Conservation (phyloP, 2,113 vertebrate species). For the Corythornis cristatus region DNA sequence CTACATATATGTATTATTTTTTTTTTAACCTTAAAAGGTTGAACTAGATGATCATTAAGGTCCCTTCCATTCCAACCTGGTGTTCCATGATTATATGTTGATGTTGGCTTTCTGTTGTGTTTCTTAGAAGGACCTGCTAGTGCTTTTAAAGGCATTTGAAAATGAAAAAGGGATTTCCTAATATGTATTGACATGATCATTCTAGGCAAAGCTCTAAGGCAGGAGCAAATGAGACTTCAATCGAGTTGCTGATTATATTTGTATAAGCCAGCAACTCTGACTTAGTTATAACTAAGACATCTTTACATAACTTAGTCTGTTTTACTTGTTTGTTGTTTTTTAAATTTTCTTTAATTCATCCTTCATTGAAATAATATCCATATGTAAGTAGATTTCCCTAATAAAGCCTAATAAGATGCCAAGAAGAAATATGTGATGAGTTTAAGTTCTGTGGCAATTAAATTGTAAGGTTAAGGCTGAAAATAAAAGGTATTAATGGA, state of each 20-base stretch:
- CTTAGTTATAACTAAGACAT: not conserved
- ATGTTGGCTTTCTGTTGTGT: not conserved
- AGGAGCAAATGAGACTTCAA: not conserved
- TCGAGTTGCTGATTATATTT: not conserved
- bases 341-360: not conserved
- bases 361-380: not conserved
- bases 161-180: not conserved
- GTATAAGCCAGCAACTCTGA: not conserved
- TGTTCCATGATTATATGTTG: not conserved
- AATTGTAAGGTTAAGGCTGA: not conserved
- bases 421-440: not conserved
- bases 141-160: not conserved
- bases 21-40: too few species aligned
- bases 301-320: not conserved
- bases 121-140: not conserved
- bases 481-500: not conserved
- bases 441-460: not conserved
- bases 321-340: not conserved
- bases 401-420: not conserved
- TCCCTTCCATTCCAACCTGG: too few species aligned
- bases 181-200: not conserved
- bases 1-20: too few species aligned
- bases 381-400: not conserved
- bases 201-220: not conserved
- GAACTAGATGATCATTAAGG: too few species aligned